phyloP scores from a whole-genome alignment of 2,888 invertebrate genomes.

The Coenonympha arcania region DNA sequence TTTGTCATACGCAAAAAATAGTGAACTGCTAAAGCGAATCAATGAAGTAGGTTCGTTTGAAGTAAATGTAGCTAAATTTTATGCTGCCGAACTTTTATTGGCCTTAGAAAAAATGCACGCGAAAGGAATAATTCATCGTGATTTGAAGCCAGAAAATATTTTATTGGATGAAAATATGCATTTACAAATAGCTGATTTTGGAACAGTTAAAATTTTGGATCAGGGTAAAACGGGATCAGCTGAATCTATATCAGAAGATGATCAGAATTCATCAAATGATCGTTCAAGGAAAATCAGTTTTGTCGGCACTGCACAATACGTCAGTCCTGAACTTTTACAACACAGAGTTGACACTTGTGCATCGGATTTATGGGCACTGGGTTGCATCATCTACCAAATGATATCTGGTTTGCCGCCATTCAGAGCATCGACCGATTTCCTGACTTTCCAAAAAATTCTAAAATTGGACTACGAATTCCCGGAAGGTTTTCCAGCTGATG shows the following conservation, averaged over 20 bases:
- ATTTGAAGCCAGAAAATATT: conserved; percentile 98
- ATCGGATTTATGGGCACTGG: conserved; percentile 97
- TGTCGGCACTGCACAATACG: conserved; percentile 99
- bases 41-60: conserved; percentile 93
- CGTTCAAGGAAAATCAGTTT: conserved; percentile 85
- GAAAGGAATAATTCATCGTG: conserved; percentile 92
- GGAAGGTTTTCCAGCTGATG: conserved; percentile 88
- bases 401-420: conserved; percentile 94
- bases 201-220: conserved; percentile 89
- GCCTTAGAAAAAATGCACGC: conserved; percentile 94
- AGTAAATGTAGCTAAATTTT: conserved; percentile 91
- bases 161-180: conserved; percentile 96
- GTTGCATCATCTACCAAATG: conserved; percentile 98
- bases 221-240: conserved; percentile 48
- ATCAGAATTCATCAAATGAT: conserved; percentile 46
- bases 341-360: conserved; percentile 83
- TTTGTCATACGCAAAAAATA: conserved; percentile 93
- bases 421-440: conserved; percentile 92
- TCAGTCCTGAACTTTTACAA: conserved; percentile 95
- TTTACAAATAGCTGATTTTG: conserved; percentile 97
- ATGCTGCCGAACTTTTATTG: conserved; percentile 92
- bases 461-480: conserved; percentile 94
- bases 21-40: conserved; percentile 94
- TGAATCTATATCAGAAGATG: conserved; percentile 39
- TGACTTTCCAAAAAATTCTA: conserved; percentile 96